Conservation (phyloP, 1,140 invertebrate genomes). For the Scaptomyza pallida region DNA sequence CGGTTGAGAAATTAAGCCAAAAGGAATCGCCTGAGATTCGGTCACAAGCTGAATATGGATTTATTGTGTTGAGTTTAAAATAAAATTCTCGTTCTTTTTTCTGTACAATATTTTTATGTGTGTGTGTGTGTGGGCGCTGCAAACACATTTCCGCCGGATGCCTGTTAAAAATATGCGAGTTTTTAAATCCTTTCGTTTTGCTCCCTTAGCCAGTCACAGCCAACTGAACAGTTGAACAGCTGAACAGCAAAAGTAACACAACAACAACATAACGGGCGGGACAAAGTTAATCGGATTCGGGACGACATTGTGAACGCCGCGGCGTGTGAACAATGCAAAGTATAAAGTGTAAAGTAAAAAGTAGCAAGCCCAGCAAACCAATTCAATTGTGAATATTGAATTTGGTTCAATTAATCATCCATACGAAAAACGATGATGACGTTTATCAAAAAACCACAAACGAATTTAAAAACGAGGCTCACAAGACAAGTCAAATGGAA, state of each 20-base stretch:
- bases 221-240: slow-evolving; percentile 23
- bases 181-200: slow-evolving; percentile 50
- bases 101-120: slow-evolving; percentile 6
- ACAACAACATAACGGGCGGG: slow-evolving; percentile 17
- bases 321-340: slow-evolving; percentile 38
- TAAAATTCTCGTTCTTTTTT: slow-evolving; percentile 15
- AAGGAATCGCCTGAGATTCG: slow-evolving; percentile 2
- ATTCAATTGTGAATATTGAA: slow-evolving; percentile 72
- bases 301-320: slow-evolving; percentile 40
- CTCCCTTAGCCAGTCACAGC: slow-evolving; percentile 13
- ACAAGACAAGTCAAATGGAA: slow-evolving; percentile 38
- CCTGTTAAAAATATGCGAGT: slow-evolving; percentile 33
- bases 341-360: slow-evolving; percentile 13
- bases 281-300: slow-evolving; percentile 48
- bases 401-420: slow-evolving; percentile 69
- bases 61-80: slow-evolving; percentile 44
- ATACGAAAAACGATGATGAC: slow-evolving; percentile 49
- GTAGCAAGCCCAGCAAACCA: slow-evolving; percentile 21
- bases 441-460: slow-evolving; percentile 57
- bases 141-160: slow-evolving; percentile 49
- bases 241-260: slow-evolving; percentile 5
- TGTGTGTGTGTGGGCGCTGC: slow-evolving; percentile 19
- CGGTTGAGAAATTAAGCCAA: slow-evolving; percentile 32
- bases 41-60: slow-evolving; percentile 43
- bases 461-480: slow-evolving; percentile 36